phyloP scores from a whole-genome alignment of 2,888 invertebrate genomes.

The Abrostola tripartita region DNA sequence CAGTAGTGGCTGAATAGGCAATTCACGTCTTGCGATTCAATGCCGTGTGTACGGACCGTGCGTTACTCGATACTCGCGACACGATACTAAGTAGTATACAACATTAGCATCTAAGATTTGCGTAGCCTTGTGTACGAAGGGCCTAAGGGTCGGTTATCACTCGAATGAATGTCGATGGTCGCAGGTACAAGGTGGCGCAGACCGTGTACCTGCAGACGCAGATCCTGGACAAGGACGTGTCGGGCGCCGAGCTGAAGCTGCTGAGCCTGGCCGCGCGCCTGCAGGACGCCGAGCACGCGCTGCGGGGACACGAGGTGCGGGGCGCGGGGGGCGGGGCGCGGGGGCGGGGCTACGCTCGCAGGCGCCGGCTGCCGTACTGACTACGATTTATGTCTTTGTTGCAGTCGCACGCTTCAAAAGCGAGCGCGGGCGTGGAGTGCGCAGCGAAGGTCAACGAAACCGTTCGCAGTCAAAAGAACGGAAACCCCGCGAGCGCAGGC shows the following conservation, averaged over 20 bases:
- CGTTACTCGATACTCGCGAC: too few relatives aligned
- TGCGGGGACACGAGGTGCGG: slow-evolving; percentile 56
- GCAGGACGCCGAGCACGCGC: slow-evolving; percentile 75
- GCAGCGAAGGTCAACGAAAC: not conserved
- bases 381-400: not conserved
- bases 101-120: too few relatives aligned
- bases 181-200: slow-evolving; percentile 94
- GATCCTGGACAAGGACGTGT: slow-evolving; percentile 93
- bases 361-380: not conserved
- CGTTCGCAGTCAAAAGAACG: not conserved
- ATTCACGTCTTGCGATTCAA: too few relatives aligned
- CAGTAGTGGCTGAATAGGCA: too few relatives aligned
- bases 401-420: slow-evolving; percentile 29
- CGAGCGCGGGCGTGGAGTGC: slow-evolving; percentile 1
- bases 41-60: too few relatives aligned
- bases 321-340: too few relatives aligned
- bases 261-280: slow-evolving; percentile 79
- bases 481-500: slow-evolving; percentile 9
- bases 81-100: not conserved
- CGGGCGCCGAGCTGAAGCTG: slow-evolving; percentile 78
- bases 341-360: too few relatives aligned
- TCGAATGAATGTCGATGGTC: not conserved
- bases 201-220: slow-evolving; percentile 94
- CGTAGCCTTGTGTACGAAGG: too few relatives aligned
- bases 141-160: not conserved